Percentiles rank a stretch among this genome's conserved stretches.
These are phyloP conservation scores for Albula goreensis DNA, from an alignment of 2,113 vertebrate species.

Conservation along the genomic window DNA sequence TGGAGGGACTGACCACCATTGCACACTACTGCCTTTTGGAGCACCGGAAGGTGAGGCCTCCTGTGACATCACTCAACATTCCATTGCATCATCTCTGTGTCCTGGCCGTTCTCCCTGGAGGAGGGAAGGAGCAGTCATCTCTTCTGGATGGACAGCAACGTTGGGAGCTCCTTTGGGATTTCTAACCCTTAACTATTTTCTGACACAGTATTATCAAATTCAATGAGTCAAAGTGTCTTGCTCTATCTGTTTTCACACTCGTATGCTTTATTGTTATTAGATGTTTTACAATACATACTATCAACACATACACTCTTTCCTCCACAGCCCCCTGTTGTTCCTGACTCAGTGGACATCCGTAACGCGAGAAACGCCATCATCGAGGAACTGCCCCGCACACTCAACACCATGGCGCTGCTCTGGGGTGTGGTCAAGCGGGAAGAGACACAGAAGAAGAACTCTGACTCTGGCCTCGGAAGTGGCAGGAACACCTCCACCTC, in stretches of 20 bases:
- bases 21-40: conserved; percentile 92
- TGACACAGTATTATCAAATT: no score
- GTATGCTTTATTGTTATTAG: neutral
- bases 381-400: conserved; percentile 83
- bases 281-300: no score
- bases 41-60: conserved; percentile 79
- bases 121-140: no score
- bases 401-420: conserved; percentile 84
- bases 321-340: conserved; percentile 61
- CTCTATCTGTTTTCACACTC: no score
- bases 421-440: conserved; percentile 84
- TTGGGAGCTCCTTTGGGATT: no score
- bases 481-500: conserved; percentile 79
- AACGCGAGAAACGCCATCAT: conserved; percentile 88
- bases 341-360: conserved; percentile 78
- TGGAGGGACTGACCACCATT: conserved; percentile 92
- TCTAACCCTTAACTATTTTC: no score
- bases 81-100: neutral
- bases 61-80: neutral
- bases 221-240: no score
- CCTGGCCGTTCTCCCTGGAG: neutral
- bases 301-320: conserved; percentile 11
- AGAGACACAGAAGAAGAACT: conserved; percentile 75
- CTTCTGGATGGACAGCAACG: no score
- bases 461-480: conserved; percentile 72